phyloP scores from a whole-genome alignment of 23 tunicate genomes.

The Ascidia mentula region DNA sequence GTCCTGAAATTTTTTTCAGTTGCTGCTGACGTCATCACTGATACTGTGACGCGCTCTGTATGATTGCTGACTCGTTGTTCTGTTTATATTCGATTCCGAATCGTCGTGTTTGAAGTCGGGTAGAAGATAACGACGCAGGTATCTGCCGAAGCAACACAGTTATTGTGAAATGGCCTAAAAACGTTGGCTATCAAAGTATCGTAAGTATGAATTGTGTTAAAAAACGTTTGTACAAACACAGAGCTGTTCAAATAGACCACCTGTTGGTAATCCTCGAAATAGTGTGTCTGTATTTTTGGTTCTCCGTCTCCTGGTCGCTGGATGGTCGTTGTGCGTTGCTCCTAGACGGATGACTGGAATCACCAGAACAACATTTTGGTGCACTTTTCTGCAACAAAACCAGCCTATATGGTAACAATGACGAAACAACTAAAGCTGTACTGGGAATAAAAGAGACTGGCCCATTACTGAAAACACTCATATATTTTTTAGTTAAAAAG shows the following conservation, averaged over 20 bases:
- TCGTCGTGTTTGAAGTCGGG: constrained; percentile 66
- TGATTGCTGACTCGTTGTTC: background rate
- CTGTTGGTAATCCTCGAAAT: constrained; percentile 37
- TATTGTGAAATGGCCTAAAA: background rate
- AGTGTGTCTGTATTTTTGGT: constrained; percentile 35
- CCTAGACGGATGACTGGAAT: constrained; percentile 20
- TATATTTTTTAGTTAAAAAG: too few relatives aligned
- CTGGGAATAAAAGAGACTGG: too few relatives aligned
- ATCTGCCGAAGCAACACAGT: constrained; percentile 19
- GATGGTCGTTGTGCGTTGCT: constrained; percentile 18
- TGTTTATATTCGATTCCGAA: constrained; percentile 9
- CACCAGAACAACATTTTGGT: background rate
- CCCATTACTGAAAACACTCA: too few relatives aligned
- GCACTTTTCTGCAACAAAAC: background rate
- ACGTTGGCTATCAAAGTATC: too few relatives aligned
- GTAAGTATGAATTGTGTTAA: background rate
- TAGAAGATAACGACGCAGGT: constrained; percentile 46
- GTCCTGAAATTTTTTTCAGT: background rate
- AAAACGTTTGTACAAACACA: background rate
- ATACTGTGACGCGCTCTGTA: constrained; percentile 9
- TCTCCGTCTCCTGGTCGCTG: constrained; percentile 18
- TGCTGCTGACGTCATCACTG: constrained; percentile 10
- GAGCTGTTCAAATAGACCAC: background rate
- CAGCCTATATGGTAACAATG: too few relatives aligned
- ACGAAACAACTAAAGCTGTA: too few relatives aligned